Percentiles rank a stretch among this genome's conserved stretches.
phyloP scores from a whole-genome alignment of 2,888 invertebrate species.

The Fabriciana adippe region DNA sequence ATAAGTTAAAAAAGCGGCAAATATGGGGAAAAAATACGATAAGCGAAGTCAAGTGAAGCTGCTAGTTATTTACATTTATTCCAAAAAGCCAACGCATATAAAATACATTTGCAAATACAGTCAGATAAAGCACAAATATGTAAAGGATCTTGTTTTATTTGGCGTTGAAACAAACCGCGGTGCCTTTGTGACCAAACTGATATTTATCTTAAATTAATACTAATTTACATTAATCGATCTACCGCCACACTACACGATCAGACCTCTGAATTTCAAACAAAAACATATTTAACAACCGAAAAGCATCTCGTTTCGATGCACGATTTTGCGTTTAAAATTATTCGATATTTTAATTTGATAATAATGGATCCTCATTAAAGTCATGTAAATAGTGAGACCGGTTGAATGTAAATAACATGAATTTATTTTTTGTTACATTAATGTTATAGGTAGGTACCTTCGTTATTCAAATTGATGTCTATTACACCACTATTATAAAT shows the following conservation, averaged over 20 bases:
- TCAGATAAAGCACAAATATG: constrained; percentile 15
- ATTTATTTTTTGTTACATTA: background rate
- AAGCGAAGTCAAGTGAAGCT: no score
- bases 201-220: constrained; percentile 28
- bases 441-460: background rate
- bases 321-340: constrained; percentile 4
- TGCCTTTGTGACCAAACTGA: constrained; percentile 11
- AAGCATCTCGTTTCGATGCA: background rate
- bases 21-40: no score
- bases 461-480: background rate
- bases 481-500: no score
- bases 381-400: background rate
- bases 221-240: constrained; percentile 28
- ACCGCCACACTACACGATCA: constrained; percentile 1
- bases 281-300: constrained; percentile 3
- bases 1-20: no score
- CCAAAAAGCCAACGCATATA: background rate
- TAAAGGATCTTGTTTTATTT: constrained; percentile 10
- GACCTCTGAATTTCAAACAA: constrained; percentile 9
- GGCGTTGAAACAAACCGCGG: constrained; percentile 4
- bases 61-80: constrained; percentile 1
- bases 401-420: background rate
- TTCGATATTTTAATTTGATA: constrained; percentile 1
- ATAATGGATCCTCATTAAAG: background rate
- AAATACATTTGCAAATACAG: constrained; percentile 3